A percentile compares a stretch with the other conserved stretches of the same genome.
These are phyloP conservation scores for Eriosoma lanigerum DNA, from an alignment of 1,140 invertebrate species.

Conservation along the genomic window DNA sequence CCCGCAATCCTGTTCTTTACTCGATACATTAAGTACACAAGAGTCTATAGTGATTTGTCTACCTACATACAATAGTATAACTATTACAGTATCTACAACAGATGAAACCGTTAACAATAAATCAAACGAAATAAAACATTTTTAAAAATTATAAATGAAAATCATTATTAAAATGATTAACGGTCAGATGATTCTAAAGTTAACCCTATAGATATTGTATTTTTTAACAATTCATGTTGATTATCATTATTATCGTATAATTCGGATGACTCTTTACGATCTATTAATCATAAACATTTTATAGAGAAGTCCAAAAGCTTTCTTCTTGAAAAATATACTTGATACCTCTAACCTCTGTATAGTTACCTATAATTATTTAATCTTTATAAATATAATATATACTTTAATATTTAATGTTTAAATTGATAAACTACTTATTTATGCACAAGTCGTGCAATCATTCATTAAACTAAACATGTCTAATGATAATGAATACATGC, in stretches of 20 bases:
- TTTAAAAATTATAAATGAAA: not conserved
- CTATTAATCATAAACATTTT: not conserved
- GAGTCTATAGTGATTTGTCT: constrained; percentile 9
- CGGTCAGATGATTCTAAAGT: not conserved
- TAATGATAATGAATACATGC: not conserved
- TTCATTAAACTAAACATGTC: not conserved
- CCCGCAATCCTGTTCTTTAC: not conserved
- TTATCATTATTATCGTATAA: not conserved
- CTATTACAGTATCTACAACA: too few relatives aligned
- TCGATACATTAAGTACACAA: not conserved
- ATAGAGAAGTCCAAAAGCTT: too few relatives aligned
- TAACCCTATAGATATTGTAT: not conserved
- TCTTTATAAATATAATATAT: too few relatives aligned
- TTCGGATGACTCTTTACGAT: not conserved
- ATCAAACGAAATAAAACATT: constrained; percentile 9
- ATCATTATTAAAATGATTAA: constrained; percentile 15
- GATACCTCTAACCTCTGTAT: too few relatives aligned
- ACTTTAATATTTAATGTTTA: too few relatives aligned
- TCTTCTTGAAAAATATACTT: too few relatives aligned
- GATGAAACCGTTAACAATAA: not conserved
- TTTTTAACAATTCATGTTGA: not conserved
- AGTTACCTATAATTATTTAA: too few relatives aligned
- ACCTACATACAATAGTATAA: not conserved
- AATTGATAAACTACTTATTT: not conserved
- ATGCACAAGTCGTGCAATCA: not conserved